phyloP scores from a whole-genome alignment of 2,888 invertebrate species.

The Leptopilina myrica region DNA sequence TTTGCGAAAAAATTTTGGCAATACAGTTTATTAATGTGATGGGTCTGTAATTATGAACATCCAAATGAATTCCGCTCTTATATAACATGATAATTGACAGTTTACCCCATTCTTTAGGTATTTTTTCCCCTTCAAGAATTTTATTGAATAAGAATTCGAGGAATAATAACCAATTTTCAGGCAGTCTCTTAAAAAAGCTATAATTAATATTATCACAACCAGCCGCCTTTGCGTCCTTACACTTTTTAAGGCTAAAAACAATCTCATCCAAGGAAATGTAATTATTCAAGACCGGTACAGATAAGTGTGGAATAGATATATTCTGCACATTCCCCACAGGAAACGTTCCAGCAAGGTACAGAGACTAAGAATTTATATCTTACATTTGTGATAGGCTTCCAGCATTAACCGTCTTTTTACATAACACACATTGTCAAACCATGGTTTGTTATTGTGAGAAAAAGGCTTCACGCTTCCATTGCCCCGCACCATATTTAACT shows the following conservation, averaged over 20 bases:
- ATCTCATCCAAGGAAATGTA: slow-evolving; percentile 4
- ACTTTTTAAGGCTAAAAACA: background rate
- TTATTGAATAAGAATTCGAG: slow-evolving; percentile 23
- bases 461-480: background rate
- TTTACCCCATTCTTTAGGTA: slow-evolving; percentile 32
- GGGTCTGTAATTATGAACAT: slow-evolving; percentile 19
- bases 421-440: background rate
- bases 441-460: slow-evolving; percentile 1
- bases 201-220: background rate
- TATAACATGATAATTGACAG: background rate
- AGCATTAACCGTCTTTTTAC: background rate
- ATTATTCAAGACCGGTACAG: background rate
- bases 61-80: background rate
- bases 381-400: slow-evolving; percentile 3
- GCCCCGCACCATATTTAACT: background rate
- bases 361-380: no score
- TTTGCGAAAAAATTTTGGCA: slow-evolving; percentile 33
- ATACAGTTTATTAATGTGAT: slow-evolving; percentile 32
- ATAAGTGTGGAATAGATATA: background rate
- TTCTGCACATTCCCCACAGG: no score
- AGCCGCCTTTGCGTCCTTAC: background rate
- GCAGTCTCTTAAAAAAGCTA: slow-evolving; percentile 18
- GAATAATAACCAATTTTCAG: slow-evolving; percentile 22
- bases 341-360: background rate
- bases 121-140: background rate